Evolutionary conservation across 2,888 invertebrate species (phyloP).

Genomic region (Colletes collaris): DNA sequence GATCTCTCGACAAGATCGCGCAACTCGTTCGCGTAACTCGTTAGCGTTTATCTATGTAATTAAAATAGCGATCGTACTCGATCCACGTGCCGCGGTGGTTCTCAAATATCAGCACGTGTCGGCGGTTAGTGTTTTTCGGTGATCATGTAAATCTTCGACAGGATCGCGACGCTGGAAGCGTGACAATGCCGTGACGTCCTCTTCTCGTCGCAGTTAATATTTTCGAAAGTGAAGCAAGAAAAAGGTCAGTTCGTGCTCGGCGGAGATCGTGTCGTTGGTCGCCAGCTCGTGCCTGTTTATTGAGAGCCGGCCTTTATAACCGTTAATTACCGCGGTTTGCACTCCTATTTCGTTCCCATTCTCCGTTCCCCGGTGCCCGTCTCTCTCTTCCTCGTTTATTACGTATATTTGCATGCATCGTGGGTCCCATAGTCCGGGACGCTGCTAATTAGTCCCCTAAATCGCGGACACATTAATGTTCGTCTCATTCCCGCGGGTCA

Average conservation of each 20-base stretch:
- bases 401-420: slow-evolving; percentile 47
- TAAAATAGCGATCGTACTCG: slow-evolving; percentile 38
- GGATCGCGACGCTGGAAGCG: too few species aligned
- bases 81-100: not conserved
- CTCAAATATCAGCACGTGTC: too few species aligned
- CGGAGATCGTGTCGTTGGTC: slow-evolving; percentile 36
- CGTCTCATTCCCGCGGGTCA: slow-evolving; percentile 20
- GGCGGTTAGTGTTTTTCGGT: too few species aligned
- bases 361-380: slow-evolving; percentile 2
- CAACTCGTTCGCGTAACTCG: not conserved
- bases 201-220: slow-evolving; percentile 38
- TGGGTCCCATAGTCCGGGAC: slow-evolving; percentile 11
- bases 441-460: slow-evolving; percentile 49
- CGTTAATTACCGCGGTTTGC: slow-evolving; percentile 61
- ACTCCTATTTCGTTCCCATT: slow-evolving; percentile 47
- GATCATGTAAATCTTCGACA: too few species aligned
- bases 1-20: too few species aligned
- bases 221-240: slow-evolving; percentile 51
- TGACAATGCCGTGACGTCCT: not conserved
- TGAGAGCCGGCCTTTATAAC: slow-evolving; percentile 52
- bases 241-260: slow-evolving; percentile 54
- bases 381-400: not conserved
- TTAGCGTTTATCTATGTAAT: slow-evolving; percentile 21
- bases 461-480: slow-evolving; percentile 47
- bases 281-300: slow-evolving; percentile 38